Base-by-base conservation (phyloP, 1,140 invertebrate species). In the Drosophila pruinosa region DNA sequence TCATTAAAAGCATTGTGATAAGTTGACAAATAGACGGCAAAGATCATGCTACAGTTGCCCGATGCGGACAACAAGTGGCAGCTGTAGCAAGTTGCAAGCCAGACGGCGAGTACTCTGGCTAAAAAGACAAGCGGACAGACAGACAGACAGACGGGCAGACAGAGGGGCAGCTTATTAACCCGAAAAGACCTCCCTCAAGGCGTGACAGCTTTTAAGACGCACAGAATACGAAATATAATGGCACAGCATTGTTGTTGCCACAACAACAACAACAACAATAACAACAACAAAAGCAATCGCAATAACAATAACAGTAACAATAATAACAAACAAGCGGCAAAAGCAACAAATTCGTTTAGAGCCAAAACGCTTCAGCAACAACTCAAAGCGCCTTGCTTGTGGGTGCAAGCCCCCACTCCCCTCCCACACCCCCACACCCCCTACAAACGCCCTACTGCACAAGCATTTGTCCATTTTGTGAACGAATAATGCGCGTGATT, bases 401-500 rank as follows among this genome's bases (percentile, higher is more conserved):
- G 64, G 64, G 64, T 68, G 64, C 45, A 67, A 5, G 7, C 53
- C 12, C 3, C 41, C n/a, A n/a, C n/a, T n/a, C 0, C 8, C 19
- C 19, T 2, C 12, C 10, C 19, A 17, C 47, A 0, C 57, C 7
- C 26, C 17, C 15, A 14, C n/a, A 5, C 14, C 6, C 7, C 21
- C 3, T 41, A 19, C 26, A 43, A 15, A 4, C n/a, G 65, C 31
- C 26, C 62, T 50, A 50, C 26, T 50, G 47, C 26, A 15, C n/a
- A 54, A 61, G 62, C 62, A 64, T 59, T 48, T 57, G 63, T 78
- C 61, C 70, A 83, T 75, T 78, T 77, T 78, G 70, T 69, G 41
- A 71, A 72, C 62, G 71, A 61, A 70, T 75, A 62, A 75, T 88
- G 58, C 65, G 71, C 45, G 77, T 86, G 75, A 86, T 88, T 88